Evolutionary conservation across 2,113 vertebrate genomes (phyloP), one percentile per base, ranked within the genome.

Genomic region (Oncorhynchus kisutch): DNA sequence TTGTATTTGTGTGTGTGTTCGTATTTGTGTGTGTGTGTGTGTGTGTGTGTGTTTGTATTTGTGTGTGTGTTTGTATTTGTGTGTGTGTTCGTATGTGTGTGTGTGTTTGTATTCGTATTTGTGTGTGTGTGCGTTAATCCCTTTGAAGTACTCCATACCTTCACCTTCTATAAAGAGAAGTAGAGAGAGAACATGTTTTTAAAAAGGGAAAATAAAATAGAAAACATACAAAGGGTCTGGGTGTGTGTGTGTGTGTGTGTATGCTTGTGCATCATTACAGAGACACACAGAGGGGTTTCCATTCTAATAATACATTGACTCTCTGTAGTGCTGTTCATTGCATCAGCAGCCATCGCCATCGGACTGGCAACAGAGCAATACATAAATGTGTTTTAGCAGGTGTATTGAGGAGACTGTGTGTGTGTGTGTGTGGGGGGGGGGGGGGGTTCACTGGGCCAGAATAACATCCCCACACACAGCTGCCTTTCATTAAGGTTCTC

Each of bases 401-500:
- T 34, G 31, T 34, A 34, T 34, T 34, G 31, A 34, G 31, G 31
- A 34, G 31, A 1, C 4, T 31, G 29, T 34, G 31, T 34, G 31
- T 34, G 31, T 31, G 29, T 31, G 31, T 1, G 64, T 1, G 25
- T 1, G 62, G 1, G 64, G 3, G 24, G 11, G 12, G 4, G 64
- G 4, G 12, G 20, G 64, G 12, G 71, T 45, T 54, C 70, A 29
- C 22, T 13, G 3, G 27, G 22, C 3, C 9, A 22, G 13, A 59
- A 54, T n/a, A 34, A 39, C 29, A 24, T 22, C 51, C 31, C 25
- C n/a, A 54, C 49, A 13, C 72, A 79, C 72, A 74, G 70, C 70
- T 78, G 71, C 57, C 4, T 67, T 71, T 66, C 31, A 51, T 69
- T 67, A 45, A 59, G 39, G 22, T 54, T 72, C 25, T 24, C 74